Evolutionary conservation across 2,113 vertebrate species (phyloP), one percentile per base, ranked within the genome.

Genomic region (Falco punctatus): DNA sequence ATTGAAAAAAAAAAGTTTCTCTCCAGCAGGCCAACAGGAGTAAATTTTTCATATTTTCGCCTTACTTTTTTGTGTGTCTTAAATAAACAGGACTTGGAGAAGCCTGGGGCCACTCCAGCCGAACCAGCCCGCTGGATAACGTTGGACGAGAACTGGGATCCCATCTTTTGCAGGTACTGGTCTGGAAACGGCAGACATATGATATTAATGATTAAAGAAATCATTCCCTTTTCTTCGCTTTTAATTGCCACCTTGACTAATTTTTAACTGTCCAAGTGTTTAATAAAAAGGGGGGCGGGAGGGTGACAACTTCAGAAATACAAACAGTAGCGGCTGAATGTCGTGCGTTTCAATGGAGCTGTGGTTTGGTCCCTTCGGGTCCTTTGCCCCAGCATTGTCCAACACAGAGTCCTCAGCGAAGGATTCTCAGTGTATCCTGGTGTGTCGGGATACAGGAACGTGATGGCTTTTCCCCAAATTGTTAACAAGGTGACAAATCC

Each of bases 91-190:
- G 99, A 84, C 98, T 99, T 1, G 99, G 99, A 51, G 99, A 99
- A 98, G 99, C 99, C 11, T 99, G 99, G 99, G 99, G 99, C 70
- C 99, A 99, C 52, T 98, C 99, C 26, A 99, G 98, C 94, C 97
- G 99, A 71, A 98, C 98, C 75, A 99, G 98, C 66, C 98, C 99
- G 8, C 81, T 99, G 97, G 99, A 99, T 86, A 99, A 99, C 73
- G 99, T 99, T 72, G 99, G 98, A 85, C 98, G 99, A 20, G 99
- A 99, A 48, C 95, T 99, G 71, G 99, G 99, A 94, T 99, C 99
- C 20, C 99, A 99, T 80, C 98, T 99, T 85, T 97, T 99, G 74
- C 99, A 99, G 99, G 99, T 99, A 98, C 49, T 93, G 67, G 17
- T 86, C 94, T 88, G 90, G 84, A 96, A 96, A 95, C 42, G 33